Evolutionary conservation across 2,797 vertebrate species (phyloP).

Genomic region (Podargus strigoides): DNA sequence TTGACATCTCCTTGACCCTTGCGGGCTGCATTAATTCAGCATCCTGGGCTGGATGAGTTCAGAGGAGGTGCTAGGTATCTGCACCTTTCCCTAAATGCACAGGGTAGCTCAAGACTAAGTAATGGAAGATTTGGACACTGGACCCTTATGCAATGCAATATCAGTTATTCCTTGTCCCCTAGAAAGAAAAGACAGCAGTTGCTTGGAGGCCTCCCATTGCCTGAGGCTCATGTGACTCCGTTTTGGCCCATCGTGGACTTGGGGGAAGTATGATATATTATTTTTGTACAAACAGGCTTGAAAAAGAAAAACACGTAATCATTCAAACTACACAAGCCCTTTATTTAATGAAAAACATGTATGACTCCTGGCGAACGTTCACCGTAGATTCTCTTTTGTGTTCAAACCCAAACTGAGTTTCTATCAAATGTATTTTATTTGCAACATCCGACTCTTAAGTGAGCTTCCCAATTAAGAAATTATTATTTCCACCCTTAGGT

Average conservation of each 20-base stretch:
- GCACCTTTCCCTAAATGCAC: background rate
- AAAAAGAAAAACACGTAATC: conserved; percentile 36
- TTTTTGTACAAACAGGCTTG: background rate
- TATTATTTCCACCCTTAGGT: background rate
- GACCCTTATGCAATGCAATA: background rate
- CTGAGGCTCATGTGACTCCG: background rate
- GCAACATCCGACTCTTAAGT: conserved; percentile 9
- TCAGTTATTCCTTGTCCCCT: background rate
- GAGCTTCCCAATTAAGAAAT: conserved; percentile 44
- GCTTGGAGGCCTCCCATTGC: background rate
- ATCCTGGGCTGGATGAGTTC: background rate
- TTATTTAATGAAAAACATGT: conserved; percentile 49
- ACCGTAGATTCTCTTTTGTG: conserved; percentile 30
- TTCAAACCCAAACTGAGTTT: conserved; percentile 49
- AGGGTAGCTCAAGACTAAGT: background rate
- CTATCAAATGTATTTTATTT: conserved; percentile 48
- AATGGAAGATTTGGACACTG: background rate
- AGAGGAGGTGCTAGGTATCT: background rate
- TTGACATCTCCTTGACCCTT: background rate
- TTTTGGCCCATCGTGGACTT: background rate
- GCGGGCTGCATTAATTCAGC: background rate
- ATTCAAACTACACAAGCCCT: conserved; percentile 20
- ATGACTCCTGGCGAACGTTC: conserved; percentile 34
- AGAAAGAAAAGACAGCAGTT: background rate
- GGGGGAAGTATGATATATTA: background rate